Percentiles rank a stretch among this genome's conserved stretches.
These are phyloP conservation scores for Myotis yumanensis DNA, from an alignment of 2,113 vertebrate genomes.

Conservation along the genomic window DNA sequence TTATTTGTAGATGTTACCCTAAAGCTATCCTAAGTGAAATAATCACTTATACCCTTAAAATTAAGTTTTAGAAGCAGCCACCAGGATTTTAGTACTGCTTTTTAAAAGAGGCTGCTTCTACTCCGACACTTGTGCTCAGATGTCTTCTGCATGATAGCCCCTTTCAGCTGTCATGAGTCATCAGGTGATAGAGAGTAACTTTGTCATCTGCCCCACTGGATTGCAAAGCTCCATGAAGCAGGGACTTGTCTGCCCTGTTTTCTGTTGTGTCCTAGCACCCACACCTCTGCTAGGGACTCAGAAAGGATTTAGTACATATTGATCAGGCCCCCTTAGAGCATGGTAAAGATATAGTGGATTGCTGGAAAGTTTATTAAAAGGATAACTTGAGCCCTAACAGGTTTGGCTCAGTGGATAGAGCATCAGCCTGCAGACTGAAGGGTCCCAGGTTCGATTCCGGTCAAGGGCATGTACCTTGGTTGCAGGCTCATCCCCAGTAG, in stretches of 20 bases:
- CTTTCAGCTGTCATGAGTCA: neutral
- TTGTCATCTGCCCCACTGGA: neutral
- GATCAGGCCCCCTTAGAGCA: neutral
- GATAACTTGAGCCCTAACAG: neutral
- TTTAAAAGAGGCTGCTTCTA: neutral
- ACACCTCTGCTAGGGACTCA: neutral
- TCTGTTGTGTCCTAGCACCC: too few relatives aligned
- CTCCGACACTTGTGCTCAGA: neutral
- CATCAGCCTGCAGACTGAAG: too few relatives aligned
- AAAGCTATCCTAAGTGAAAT: neutral
- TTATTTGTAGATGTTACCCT: neutral
- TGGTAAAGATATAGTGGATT: neutral
- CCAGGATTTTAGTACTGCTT: neutral
- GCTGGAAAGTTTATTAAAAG: too few relatives aligned
- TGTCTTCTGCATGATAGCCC: neutral
- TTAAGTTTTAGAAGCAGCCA: neutral
- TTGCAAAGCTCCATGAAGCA: neutral
- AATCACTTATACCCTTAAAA: neutral
- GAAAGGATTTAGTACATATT: neutral
- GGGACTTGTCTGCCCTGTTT: neutral
- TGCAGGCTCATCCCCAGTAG: too few relatives aligned
- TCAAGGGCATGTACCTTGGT: too few relatives aligned
- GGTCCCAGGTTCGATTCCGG: too few relatives aligned
- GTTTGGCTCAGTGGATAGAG: too few relatives aligned
- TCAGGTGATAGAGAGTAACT: too few relatives aligned